Percentiles rank a stretch among this genome's conserved stretches.
Evolutionary conservation across 2,888 invertebrate species (phyloP).

Genomic region (Perizoma affinitatum): DNA sequence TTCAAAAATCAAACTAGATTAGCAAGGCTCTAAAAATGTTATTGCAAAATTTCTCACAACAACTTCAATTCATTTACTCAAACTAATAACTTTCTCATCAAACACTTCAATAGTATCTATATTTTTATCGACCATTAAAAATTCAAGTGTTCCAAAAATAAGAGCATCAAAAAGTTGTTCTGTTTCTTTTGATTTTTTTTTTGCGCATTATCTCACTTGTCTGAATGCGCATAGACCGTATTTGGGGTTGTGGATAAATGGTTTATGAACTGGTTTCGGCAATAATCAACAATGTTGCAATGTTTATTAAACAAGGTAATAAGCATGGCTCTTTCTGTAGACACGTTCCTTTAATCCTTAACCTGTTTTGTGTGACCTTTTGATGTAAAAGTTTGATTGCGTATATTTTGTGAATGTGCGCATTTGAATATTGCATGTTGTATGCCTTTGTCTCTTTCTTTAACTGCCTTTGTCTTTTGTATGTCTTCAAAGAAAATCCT

Average conservation of each 20-base stretch:
- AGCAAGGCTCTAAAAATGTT: conserved; percentile 45
- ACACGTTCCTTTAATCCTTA: conserved; percentile 46
- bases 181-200: conserved; percentile 70
- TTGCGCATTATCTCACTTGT: conserved; percentile 62
- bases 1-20: conserved; percentile 41
- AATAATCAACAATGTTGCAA: conserved; percentile 79
- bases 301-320: conserved; percentile 83
- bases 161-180: conserved; percentile 76
- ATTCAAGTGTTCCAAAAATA: conserved; percentile 65
- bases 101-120: conserved; percentile 51
- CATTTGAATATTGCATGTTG: conserved; percentile 1
- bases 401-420: conserved; percentile 22
- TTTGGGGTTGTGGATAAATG: conserved; percentile 50
- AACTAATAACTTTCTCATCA: conserved; percentile 76
- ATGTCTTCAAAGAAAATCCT: too few relatives aligned
- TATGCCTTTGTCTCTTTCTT: conserved; percentile 6
- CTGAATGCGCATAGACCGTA: conserved; percentile 44
- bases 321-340: conserved; percentile 61
- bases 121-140: conserved; percentile 76
- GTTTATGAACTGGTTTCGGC: conserved; percentile 60
- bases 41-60: conserved; percentile 58
- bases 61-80: conserved; percentile 47
- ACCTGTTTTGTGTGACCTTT: conserved; percentile 48
- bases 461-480: neutral
- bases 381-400: conserved; percentile 43